Evolutionary conservation across 1,140 invertebrate genomes (phyloP).

Genomic region (Apis mellifera): Amel_HAv3.1 CM009942.2:5685501-5686000

Average conservation of each 20-base stretch:
- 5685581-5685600: too few relatives aligned
- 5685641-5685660: too few relatives aligned
- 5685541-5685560: neutral
- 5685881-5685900: neutral
- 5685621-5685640: too few relatives aligned
- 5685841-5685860: too few relatives aligned
- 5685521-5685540: too few relatives aligned
- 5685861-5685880: neutral
- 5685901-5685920: constrained; percentile 9
- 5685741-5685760: too few relatives aligned
- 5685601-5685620: too few relatives aligned
- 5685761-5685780: neutral
- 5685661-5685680: too few relatives aligned
- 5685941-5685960: constrained; percentile 74
- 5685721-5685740: neutral
- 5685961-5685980: constrained; percentile 31
- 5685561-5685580: too few relatives aligned
- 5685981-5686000: constrained; percentile 70
- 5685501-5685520: neutral
- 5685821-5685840: neutral
- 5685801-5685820: neutral
- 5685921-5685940: constrained; percentile 55
- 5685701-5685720: too few relatives aligned
- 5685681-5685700: too few relatives aligned
- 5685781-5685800: neutral